Conservation (phyloP, 2,113 vertebrate species). For the Leptobrachium leishanense region DNA sequence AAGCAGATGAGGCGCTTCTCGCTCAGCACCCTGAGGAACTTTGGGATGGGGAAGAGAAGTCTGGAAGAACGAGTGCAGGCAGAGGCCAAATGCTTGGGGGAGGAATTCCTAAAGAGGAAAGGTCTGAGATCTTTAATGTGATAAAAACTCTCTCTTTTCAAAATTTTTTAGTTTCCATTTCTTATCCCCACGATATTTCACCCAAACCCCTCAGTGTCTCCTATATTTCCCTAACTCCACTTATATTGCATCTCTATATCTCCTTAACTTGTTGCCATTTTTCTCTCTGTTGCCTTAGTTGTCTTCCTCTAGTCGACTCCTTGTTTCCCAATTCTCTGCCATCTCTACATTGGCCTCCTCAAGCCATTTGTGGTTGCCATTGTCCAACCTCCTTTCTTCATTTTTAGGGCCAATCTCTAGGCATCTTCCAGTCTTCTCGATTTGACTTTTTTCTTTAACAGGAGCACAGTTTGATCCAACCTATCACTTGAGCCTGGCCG, state of each 20-base stretch:
- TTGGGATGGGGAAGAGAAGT: slow-evolving; percentile 29
- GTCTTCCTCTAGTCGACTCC: too few relatives aligned
- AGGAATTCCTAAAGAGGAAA: neutral
- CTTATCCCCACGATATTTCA: too few relatives aligned
- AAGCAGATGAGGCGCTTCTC: slow-evolving; percentile 13
- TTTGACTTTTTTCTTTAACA: neutral
- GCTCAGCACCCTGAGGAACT: slow-evolving; percentile 9
- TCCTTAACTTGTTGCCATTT: too few relatives aligned
- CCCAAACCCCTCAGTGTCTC: too few relatives aligned
- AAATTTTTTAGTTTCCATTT: too few relatives aligned
- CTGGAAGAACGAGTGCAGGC: slow-evolving; percentile 5
- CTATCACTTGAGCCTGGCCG: slow-evolving; percentile 47
- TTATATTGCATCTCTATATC: too few relatives aligned
- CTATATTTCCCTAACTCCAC: too few relatives aligned
- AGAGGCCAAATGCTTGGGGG: slow-evolving; percentile 10
- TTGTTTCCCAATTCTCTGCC: too few relatives aligned
- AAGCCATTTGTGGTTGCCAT: too few relatives aligned
- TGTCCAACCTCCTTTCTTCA: neutral
- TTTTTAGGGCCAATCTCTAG: neutral
- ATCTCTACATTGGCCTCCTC: too few relatives aligned
- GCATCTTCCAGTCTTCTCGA: neutral
- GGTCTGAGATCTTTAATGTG: neutral
- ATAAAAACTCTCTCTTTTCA: too few relatives aligned
- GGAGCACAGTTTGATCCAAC: slow-evolving; percentile 50
- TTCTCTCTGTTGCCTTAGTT: too few relatives aligned